A percentile compares a stretch with the other conserved stretches of the same genome.
These are phyloP conservation scores for Callithrix jacchus DNA, from an alignment of 2,113 vertebrate genomes.

Conservation along the genomic window DNA sequence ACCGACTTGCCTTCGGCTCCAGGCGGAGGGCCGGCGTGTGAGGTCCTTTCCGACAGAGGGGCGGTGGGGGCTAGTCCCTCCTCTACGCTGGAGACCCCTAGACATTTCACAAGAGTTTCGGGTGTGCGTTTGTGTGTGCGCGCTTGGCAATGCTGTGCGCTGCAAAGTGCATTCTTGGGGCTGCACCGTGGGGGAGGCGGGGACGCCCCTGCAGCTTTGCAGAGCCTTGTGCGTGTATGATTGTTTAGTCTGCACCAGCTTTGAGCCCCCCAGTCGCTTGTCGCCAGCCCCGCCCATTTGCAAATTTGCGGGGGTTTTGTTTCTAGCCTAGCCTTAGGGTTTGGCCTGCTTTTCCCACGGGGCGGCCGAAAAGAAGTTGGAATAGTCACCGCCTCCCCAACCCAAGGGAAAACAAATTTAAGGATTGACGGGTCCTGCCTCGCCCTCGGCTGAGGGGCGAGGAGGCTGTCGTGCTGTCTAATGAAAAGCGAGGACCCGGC, in stretches of 20 bases:
- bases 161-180: constrained; percentile 71
- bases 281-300: constrained; percentile 37
- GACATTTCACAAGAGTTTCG: constrained; percentile 57
- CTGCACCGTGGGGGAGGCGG: constrained; percentile 35
- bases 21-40: background rate
- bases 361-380: constrained; percentile 69
- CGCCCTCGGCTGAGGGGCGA: background rate
- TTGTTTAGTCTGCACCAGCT: constrained; percentile 72
- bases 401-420: constrained; percentile 60
- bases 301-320: constrained; percentile 46
- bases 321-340: constrained; percentile 13
- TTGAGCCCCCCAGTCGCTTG: constrained; percentile 38
- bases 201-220: constrained; percentile 56
- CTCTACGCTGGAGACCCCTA: background rate
- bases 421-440: background rate
- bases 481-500: background rate
- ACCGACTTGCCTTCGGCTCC: constrained; percentile 41
- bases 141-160: constrained; percentile 41
- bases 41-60: background rate
- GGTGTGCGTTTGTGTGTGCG: constrained; percentile 22
- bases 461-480: background rate
- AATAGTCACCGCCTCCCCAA: constrained; percentile 15
- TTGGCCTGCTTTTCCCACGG: constrained; percentile 66
- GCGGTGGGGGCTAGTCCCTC: background rate
- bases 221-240: constrained; percentile 50